Conservation (phyloP, 2,888 invertebrate species). For the Lepidochrysops patricia region DNA sequence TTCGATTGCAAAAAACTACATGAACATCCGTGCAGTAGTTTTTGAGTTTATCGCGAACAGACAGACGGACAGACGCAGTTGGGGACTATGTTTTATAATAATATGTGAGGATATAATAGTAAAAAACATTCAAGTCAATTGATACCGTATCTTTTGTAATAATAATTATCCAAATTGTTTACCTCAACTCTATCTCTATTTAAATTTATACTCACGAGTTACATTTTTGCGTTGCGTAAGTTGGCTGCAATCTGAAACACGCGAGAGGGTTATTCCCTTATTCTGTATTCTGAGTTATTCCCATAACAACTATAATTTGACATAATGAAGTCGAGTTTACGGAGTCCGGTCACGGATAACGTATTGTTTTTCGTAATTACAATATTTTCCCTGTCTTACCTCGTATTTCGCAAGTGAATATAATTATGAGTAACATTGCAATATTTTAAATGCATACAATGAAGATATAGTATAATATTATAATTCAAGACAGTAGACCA, state of each 20-base stretch:
- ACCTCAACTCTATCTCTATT: neutral
- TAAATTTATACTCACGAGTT: neutral
- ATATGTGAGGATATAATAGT: too few relatives aligned
- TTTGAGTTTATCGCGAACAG: too few relatives aligned
- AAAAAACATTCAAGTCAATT: too few relatives aligned
- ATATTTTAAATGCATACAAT: neutral
- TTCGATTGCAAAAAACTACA: too few relatives aligned
- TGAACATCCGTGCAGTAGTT: too few relatives aligned
- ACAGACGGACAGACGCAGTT: too few relatives aligned
- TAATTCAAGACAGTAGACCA: too few relatives aligned
- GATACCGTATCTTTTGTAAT: too few relatives aligned
- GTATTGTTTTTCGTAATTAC: slow-evolving; percentile 2
- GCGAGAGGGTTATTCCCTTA: slow-evolving; percentile 21
- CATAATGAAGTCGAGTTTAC: slow-evolving; percentile 46
- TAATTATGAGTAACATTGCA: neutral
- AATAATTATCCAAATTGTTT: neutral
- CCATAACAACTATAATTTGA: slow-evolving; percentile 50
- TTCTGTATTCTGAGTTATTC: too few relatives aligned
- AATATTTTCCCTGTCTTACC: neutral
- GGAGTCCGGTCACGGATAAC: slow-evolving; percentile 31
- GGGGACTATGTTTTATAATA: too few relatives aligned
- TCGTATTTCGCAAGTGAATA: neutral
- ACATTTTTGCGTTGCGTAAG: neutral
- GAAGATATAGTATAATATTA: too few relatives aligned
- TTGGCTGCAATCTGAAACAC: neutral